Percentiles rank a stretch among this genome's conserved stretches.
Conservation (phyloP, 2,797 vertebrate species). For the Selene dorsalis region DNA sequence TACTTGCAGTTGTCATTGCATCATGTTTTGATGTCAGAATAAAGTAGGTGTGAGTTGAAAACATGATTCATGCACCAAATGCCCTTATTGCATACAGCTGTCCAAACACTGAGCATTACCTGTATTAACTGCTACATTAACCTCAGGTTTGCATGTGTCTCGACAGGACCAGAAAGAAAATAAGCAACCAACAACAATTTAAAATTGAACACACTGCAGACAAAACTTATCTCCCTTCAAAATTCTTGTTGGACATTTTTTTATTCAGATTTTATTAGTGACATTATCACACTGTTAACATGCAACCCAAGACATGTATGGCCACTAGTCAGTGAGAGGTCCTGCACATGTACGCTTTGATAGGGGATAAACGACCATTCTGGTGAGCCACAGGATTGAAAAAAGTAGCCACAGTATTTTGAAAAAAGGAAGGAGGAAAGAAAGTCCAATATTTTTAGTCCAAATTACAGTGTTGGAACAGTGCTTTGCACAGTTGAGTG, state of each 20-base stretch:
- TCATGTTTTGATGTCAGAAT: constrained; percentile 59
- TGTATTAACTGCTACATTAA: constrained; percentile 41
- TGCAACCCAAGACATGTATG: constrained; percentile 64
- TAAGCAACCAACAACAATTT: constrained; percentile 14
- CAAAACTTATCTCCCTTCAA: constrained; percentile 32
- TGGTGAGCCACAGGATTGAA: constrained; percentile 85
- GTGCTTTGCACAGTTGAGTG: constrained; percentile 86
- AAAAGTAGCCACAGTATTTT: constrained; percentile 83
- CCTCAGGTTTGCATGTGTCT: constrained; percentile 51
- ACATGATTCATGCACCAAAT: constrained; percentile 67
- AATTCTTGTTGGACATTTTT: constrained; percentile 27
- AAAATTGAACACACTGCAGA: constrained; percentile 31
- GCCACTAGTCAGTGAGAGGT: constrained; percentile 80
- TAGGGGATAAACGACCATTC: constrained; percentile 83
- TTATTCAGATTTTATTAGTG: constrained; percentile 25
- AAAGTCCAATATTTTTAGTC: constrained; percentile 91
- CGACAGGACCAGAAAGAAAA: constrained; percentile 48
- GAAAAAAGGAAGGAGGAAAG: constrained; percentile 87
- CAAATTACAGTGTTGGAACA: constrained; percentile 90
- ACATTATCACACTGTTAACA: constrained; percentile 57
- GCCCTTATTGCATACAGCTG: constrained; percentile 35
- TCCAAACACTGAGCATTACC: constrained; percentile 52
- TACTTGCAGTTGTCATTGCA: constrained; percentile 28
- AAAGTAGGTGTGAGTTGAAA: constrained; percentile 56
- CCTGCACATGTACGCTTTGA: constrained; percentile 85